Conservation (phyloP, 2,888 invertebrate genomes). For the Cyaniris semiargus region DNA sequence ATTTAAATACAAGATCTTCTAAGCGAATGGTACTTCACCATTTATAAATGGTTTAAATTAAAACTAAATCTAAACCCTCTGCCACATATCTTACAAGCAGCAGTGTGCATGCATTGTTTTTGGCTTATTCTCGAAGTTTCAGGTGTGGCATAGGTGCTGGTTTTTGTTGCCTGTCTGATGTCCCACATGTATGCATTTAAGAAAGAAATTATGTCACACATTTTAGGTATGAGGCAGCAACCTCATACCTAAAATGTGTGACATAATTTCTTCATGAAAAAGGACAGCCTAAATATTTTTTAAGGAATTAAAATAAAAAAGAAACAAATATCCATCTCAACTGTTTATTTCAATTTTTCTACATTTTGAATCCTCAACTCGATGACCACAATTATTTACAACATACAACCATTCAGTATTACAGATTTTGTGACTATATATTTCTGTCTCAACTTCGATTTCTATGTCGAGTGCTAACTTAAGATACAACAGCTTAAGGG, state of each 20-base stretch:
- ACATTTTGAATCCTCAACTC: constrained; percentile 24
- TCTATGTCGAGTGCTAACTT: background rate
- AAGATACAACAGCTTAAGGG: background rate
- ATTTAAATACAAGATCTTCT: too few relatives aligned
- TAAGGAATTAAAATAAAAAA: background rate
- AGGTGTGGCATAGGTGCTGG: too few relatives aligned
- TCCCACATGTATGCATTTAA: too few relatives aligned
- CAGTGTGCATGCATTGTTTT: background rate
- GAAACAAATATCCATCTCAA: background rate
- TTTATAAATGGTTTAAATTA: too few relatives aligned
- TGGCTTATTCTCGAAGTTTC: background rate
- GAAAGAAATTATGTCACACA: too few relatives aligned
- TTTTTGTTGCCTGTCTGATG: too few relatives aligned
- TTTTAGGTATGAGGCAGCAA: too few relatives aligned
- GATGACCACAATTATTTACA: constrained; percentile 27
- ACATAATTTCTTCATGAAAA: too few relatives aligned
- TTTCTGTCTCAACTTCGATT: background rate
- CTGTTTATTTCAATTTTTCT: constrained; percentile 30
- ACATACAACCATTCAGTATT: background rate
- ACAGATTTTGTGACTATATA: constrained; percentile 15
- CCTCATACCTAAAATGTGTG: too few relatives aligned
- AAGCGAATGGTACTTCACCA: too few relatives aligned
- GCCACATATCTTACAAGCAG: background rate
- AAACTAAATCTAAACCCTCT: too few relatives aligned
- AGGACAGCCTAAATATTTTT: too few relatives aligned